phyloP scores from a whole-genome alignment of 2,888 invertebrate species.

The Cephus runcator region DNA sequence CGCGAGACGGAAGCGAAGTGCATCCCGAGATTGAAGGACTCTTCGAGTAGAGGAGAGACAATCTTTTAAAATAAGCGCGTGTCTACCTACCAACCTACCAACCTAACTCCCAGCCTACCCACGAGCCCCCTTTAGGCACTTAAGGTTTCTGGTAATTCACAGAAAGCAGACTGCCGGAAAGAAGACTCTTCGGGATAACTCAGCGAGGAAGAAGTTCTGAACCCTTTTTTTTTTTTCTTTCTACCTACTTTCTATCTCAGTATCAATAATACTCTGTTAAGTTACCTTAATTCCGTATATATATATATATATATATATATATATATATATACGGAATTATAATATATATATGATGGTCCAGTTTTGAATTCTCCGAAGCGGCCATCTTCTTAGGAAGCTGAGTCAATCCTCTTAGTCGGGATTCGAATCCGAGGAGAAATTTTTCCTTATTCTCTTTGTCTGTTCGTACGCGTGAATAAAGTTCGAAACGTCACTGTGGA shows the following conservation, averaged over 20 bases:
- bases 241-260: background rate
- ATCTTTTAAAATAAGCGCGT: constrained; percentile 47
- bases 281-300: background rate
- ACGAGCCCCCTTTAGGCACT: background rate
- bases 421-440: background rate
- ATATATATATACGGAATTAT: no score
- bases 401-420: background rate
- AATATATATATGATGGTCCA: background rate
- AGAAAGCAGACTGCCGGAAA: background rate
- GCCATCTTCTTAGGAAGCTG: background rate
- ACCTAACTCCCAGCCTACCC: background rate
- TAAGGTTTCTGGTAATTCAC: background rate
- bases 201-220: background rate
- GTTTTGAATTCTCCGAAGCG: background rate
- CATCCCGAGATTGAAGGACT: constrained; percentile 43
- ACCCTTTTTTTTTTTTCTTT: background rate
- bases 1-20: constrained; percentile 8
- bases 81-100: constrained; percentile 10
- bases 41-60: constrained; percentile 34
- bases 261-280: background rate
- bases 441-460: background rate
- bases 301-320: no score
- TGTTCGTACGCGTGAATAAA: no score
- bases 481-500: no score
- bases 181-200: background rate